Base-by-base conservation (phyloP, 2,888 invertebrate genomes). In the Diarsia mendica region DNA sequence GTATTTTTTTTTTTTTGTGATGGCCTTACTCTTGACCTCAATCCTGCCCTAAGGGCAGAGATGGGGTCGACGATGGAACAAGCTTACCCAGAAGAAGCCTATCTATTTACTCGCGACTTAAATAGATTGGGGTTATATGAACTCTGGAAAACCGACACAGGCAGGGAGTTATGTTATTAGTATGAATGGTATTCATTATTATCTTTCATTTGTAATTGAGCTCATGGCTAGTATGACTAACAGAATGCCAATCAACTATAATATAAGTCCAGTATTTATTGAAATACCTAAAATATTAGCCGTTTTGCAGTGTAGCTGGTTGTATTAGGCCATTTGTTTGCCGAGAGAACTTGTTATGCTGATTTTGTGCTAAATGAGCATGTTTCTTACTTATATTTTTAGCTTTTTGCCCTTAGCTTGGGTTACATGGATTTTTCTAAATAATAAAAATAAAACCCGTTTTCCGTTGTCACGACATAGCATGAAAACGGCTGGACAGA, bases 241-340 rank as follows among this genome's bases (percentile, higher is more conserved):
- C 8, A 5, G 46, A 67, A 60, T 72, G 61, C 39, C 39, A 44
- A 77, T 11, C 5, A 6, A n/a, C n/a, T 63, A 28, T 28, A 28
- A 28, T 28, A 28, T 28, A 39, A 53, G 53, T 61, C 18, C 28
- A 63, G 11, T 63, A 53, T 39, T 20, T 48, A 68, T 39, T 55
- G 18, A 48, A 77, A 48, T 64, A 63, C 51, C 8, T 58, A 48
- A 70, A 70, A 76, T 67, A 80, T 65, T 44, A 44, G 10, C 9
- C 1, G n/a, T 11, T 49, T 68, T 46, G 80, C 33, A n/a, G 69
- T n/a, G 49, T 11, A 58, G 77, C 72, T 53, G 53, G 77, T 80
- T 77, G 5, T 67, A 53, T 67, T 44, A 53, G 53, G 67, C 46
- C 15, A 28, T 67, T 51, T 80, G n/a, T 39, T 39, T 48, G 51